Base-by-base conservation (phyloP, 2,113 vertebrate genomes). In the Actinemys pallida region DNA sequence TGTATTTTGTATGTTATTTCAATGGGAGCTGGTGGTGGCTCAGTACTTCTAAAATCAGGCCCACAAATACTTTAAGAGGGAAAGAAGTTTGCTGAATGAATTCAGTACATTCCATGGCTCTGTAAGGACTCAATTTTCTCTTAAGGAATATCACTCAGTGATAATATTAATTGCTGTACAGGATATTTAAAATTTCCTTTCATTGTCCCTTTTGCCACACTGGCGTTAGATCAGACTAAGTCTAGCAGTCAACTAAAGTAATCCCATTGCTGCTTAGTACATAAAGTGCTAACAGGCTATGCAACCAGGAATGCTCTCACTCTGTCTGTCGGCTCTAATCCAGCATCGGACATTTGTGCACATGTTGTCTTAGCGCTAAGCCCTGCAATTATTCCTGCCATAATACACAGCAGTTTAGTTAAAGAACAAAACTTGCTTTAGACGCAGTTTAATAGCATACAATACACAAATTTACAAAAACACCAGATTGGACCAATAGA, bases 181-280 rank as follows among this genome's bases (percentile, higher is more conserved):
- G 91, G 72, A 65, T 17, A 12, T 53, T 83, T 84, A 91, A 35
- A 53, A 39, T 79, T 82, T 93, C 22, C 25, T 35, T 92, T 90
- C 49, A 90, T 72, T 52, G 45, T 78, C 87, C 35, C 6, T 62
- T 89, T 20, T 94, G 45, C 84, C 65, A 93, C 80, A 87, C 12
- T 39, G 10, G 8, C 83, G 54, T 81, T 84, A 91, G 57, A 89
- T 95, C 81, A 84, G 6, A 19, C 42, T 56, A 97, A 93, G 9
- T 84, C 83, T 79, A 95, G 52, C 52, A 94, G 62, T 52, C 90
- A 92, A 47, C 57, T 90, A 90, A 91, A 91, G 76, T 86, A 96
- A 90, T 89, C 59, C 75, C 89, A 57, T 11, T 89, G 72, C 50
- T 95, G 47, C 25, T 93, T 86, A 25, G 53, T 42, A 83, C 3